Conservation (phyloP, 2,113 vertebrate species). For the Ptyas mucosa region DNA sequence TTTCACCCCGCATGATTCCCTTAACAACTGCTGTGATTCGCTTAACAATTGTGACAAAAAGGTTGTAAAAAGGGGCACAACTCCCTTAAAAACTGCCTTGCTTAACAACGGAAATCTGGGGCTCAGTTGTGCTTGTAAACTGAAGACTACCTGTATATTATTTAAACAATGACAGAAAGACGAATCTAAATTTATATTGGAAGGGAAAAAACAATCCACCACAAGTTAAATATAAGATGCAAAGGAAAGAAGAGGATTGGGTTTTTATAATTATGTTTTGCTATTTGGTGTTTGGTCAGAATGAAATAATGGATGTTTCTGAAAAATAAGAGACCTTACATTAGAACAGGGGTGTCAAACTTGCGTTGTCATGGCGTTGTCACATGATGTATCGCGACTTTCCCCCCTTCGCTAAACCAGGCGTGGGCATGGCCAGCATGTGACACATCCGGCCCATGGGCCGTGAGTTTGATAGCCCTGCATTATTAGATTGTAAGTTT, state of each 20-base stretch:
- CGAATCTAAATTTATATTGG: not conserved
- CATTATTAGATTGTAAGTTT: not conserved
- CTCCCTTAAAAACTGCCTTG: not conserved
- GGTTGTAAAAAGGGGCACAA: not conserved
- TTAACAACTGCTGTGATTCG: no score
- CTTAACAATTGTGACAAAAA: not conserved
- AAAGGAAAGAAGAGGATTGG: not conserved
- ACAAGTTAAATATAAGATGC: not conserved
- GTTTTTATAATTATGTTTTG: not conserved
- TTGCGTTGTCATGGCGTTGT: no score
- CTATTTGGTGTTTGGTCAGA: not conserved
- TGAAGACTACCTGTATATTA: not conserved
- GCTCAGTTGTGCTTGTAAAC: not conserved
- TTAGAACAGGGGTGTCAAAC: no score
- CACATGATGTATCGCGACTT: no score
- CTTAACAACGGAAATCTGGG: not conserved
- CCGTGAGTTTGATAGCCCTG: no score
- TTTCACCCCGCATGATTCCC: no score
- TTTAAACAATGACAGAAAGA: not conserved
- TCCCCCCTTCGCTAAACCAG: no score
- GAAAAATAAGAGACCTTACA: no score
- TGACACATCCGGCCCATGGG: no score
- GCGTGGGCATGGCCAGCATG: rapidly evolving
- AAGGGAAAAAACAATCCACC: not conserved
- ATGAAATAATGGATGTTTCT: not conserved